Base-by-base conservation (phyloP, 2,888 invertebrate species). In the Mylabris sibirica region DNA sequence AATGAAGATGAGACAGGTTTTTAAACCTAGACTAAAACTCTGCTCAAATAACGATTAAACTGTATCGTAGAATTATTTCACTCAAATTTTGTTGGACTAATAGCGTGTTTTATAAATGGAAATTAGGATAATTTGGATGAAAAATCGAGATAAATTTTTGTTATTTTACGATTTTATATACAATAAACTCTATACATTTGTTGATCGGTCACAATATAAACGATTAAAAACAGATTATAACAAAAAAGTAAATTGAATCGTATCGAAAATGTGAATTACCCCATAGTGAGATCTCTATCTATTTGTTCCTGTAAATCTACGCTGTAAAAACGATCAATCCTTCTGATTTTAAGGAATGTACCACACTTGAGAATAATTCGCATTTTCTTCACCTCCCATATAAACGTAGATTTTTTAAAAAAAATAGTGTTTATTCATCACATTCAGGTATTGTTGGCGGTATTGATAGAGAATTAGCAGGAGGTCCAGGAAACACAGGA, bases 391-490 rank as follows among this genome's bases (percentile, higher is more conserved):
- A 38, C 17, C 8, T n/a, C n/a, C 4, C 44, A 11, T 44, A 17
- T 44, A 44, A 44, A 44, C 12, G 11, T 44, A 44, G 11, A n/a
- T n/a, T n/a, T n/a, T n/a, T n/a, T n/a, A n/a, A 64, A 57, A 63
- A 22, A 4, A 59, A 30, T 2, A 30, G 12, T 14, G 60, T 60
- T 73, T 59, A 77, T 70, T 80, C 80, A 73, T 83, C 84, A 76
- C 83, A 82, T 80, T 84, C 84, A 44, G 78, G 81, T 77, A 84
- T 84, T 71, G 84, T 84, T 0, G 84, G 84, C 57, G 84, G 84
- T 76, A 84, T 83, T 26, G 79, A 80, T 64, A 82, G 71, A 34
- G 77, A 71, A 30, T 64, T 59, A 4, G 77, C 72, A 30, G 66
- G 57, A 5, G 68, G 62, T 30, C 65, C 63, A 1, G 70, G 35